Percentiles rank a stretch among this genome's conserved stretches.
phyloP scores from a whole-genome alignment of 2,797 vertebrate genomes.

The Lateolabrax maculatus region DNA sequence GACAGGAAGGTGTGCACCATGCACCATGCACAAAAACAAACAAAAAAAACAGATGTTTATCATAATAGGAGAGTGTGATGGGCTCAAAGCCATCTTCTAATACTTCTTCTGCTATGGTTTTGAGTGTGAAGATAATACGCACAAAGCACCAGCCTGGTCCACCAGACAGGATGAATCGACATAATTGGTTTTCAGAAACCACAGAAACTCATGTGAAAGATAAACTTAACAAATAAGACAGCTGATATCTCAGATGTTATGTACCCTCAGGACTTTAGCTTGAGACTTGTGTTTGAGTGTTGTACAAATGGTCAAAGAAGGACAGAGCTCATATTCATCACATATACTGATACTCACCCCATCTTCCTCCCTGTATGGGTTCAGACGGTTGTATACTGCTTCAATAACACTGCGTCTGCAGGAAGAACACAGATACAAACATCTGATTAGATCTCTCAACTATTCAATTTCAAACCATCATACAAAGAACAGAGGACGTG shows the following conservation, averaged over 20 bases:
- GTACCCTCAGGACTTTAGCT: background rate
- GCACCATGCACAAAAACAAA: conserved; percentile 12
- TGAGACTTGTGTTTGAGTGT: background rate
- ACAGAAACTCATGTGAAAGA: conserved; percentile 1
- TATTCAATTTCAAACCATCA: background rate
- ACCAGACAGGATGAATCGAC: conserved; percentile 9
- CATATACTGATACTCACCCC: conserved; percentile 90
- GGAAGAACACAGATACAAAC: conserved; percentile 25
- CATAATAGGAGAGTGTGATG: background rate
- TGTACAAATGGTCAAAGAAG: conserved; percentile 3
- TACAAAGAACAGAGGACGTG: background rate
- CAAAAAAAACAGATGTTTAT: conserved; percentile 13
- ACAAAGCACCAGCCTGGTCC: conserved; percentile 3
- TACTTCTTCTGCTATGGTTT: conserved; percentile 7
- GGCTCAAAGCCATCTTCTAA: conserved; percentile 19
- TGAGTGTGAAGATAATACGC: background rate
- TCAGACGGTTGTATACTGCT: conserved; percentile 97
- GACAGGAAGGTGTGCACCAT: conserved; percentile 40
- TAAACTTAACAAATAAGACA: background rate
- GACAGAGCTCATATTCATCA: background rate
- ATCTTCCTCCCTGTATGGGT: conserved; percentile 97
- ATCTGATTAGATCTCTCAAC: background rate
- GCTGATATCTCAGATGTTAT: background rate
- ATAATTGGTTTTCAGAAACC: background rate
- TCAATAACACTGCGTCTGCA: conserved; percentile 97